Conservation (phyloP, 2,113 vertebrate species). For the Gasterosteus nipponicus region DNA sequence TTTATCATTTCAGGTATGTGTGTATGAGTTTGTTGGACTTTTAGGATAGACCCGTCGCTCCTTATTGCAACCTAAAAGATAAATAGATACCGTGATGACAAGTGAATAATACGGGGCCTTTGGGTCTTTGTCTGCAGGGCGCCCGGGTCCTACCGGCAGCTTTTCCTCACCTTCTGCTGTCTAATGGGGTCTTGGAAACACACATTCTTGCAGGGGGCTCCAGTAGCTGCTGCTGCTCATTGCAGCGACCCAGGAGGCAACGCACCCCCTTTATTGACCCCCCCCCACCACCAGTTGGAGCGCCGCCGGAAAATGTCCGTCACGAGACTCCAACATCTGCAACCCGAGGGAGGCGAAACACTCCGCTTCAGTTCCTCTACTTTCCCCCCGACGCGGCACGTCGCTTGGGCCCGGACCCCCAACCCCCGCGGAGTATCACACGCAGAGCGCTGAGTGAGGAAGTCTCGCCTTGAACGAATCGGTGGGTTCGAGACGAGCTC, state of each 20-base stretch:
- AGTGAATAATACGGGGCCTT: conserved; percentile 4
- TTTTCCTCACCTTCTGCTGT: conserved; percentile 52
- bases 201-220: conserved; percentile 63
- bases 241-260: conserved; percentile 57
- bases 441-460: background rate
- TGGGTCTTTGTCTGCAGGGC: conserved; percentile 22
- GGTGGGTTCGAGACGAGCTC: conserved; percentile 15
- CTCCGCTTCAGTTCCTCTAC: conserved; percentile 63
- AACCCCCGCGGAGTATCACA: conserved; percentile 37
- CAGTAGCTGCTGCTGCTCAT: conserved; percentile 44
- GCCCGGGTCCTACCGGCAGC: conserved; percentile 20
- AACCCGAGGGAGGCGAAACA: conserved; percentile 58
- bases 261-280: conserved; percentile 30
- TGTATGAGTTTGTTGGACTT: conserved; percentile 2
- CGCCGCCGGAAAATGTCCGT: conserved; percentile 70
- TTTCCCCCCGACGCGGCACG: conserved; percentile 66
- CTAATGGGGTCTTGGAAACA: conserved; percentile 73
- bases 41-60: conserved; percentile 22
- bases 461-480: conserved; percentile 22
- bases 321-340: conserved; percentile 60
- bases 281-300: conserved; percentile 60
- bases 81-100: background rate
- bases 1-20: conserved; percentile 4
- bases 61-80: conserved; percentile 15
- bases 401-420: conserved; percentile 14